Evolutionary conservation across 2,113 vertebrate species (phyloP).

Genomic region (Pleuronectes platessa): DNA sequence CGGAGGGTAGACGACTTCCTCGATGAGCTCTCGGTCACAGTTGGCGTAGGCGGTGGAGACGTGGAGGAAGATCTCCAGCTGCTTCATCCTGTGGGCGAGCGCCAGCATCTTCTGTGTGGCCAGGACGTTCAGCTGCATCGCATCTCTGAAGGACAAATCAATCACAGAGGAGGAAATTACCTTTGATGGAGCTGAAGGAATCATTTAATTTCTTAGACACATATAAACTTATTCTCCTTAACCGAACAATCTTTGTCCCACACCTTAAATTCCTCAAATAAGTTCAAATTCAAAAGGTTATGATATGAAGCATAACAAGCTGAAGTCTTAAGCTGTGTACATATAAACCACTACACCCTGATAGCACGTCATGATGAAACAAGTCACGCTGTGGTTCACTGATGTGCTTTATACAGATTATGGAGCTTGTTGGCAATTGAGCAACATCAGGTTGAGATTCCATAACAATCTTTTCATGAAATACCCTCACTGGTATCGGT

Average conservation of each 20-base stretch:
- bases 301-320: neutral
- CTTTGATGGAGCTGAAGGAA: too few relatives aligned
- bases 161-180: neutral
- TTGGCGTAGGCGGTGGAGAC: constrained; percentile 98
- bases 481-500: too few relatives aligned
- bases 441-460: too few relatives aligned
- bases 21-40: constrained; percentile 93
- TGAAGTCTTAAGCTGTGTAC: neutral
- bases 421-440: too few relatives aligned
- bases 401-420: too few relatives aligned
- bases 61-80: constrained; percentile 93
- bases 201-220: too few relatives aligned
- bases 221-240: too few relatives aligned
- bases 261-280: neutral
- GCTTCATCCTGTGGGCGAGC: constrained; percentile 91
- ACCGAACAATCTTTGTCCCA: neutral
- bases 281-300: neutral
- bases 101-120: constrained; percentile 91
- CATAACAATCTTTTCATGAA: too few relatives aligned
- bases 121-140: constrained; percentile 94
- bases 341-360: neutral
- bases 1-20: constrained; percentile 92
- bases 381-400: too few relatives aligned
- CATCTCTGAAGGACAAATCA: constrained; percentile 83
- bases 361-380: neutral